Percentiles rank a stretch among this genome's conserved stretches.
These are phyloP conservation scores for Frankliniella intonsa DNA, from an alignment of 2,888 invertebrate species.

Conservation along the genomic window DNA sequence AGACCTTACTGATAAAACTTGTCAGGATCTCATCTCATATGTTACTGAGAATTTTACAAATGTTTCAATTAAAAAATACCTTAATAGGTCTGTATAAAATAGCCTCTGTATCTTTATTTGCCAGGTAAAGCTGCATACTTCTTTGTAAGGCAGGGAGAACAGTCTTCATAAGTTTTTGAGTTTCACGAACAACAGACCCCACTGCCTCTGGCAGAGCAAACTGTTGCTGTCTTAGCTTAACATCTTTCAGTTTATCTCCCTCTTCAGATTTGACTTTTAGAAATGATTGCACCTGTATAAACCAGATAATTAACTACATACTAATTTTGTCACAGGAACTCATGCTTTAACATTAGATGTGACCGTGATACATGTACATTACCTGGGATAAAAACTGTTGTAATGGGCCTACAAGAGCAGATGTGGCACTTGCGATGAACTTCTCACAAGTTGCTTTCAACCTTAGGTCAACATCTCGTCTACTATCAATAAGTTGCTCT, in stretches of 20 bases:
- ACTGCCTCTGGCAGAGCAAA: slow-evolving; percentile 57
- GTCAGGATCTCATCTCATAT: slow-evolving; percentile 27
- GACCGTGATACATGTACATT: slow-evolving; percentile 11
- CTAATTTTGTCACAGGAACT: not conserved
- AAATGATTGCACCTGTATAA: not conserved
- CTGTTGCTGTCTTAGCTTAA: slow-evolving; percentile 1
- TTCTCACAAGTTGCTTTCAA: slow-evolving; percentile 84
- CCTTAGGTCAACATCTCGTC: slow-evolving; percentile 92
- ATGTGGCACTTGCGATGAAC: slow-evolving; percentile 76
- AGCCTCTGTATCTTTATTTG: slow-evolving; percentile 94
- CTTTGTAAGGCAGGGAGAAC: slow-evolving; percentile 75
- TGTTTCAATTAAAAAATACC: slow-evolving; percentile 50
- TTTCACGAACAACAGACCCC: slow-evolving; percentile 67
- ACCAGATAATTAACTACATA: slow-evolving; percentile 31
- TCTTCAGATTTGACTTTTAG: slow-evolving; percentile 12
- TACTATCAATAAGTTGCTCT: slow-evolving; percentile 88
- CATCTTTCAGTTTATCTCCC: not conserved
- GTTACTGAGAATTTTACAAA: slow-evolving; percentile 32
- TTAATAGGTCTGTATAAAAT: slow-evolving; percentile 92
- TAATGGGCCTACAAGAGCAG: slow-evolving; percentile 69
- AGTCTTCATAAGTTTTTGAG: slow-evolving; percentile 71
- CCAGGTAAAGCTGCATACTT: slow-evolving; percentile 91
- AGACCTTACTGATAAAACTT: slow-evolving; percentile 29
- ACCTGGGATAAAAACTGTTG: slow-evolving; percentile 71
- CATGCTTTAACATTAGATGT: too few relatives aligned